A percentile compares a stretch with the other conserved stretches of the same genome.
Evolutionary conservation across 2,888 invertebrate species (phyloP).

Genomic region (Phragmatobia fuliginosa): DNA sequence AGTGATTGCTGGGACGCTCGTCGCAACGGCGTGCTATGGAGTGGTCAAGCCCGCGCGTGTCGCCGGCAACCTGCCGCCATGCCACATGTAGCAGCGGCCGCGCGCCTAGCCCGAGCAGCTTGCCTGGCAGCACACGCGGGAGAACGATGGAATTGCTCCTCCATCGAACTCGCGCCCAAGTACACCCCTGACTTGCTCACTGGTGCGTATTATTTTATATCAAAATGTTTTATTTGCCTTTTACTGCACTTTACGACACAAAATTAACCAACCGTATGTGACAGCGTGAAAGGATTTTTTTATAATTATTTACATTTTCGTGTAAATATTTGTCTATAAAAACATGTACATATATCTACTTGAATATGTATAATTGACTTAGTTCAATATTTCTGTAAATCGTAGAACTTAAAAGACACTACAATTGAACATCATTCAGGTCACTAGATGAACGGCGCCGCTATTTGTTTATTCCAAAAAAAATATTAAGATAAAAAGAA

Average conservation of each 20-base stretch:
- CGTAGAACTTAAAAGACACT: no score
- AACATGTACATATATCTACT: no score
- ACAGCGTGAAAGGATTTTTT: background rate
- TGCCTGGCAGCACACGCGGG: conserved; percentile 91
- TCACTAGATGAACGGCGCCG: no score
- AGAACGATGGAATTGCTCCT: conserved; percentile 94
- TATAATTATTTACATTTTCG: background rate
- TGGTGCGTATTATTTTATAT: conserved; percentile 82
- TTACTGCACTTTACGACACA: conserved; percentile 1
- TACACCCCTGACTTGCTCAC: conserved; percentile 92
- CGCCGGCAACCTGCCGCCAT: conserved; percentile 89
- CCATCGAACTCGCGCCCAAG: conserved; percentile 90
- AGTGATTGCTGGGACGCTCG: conserved; percentile 76
- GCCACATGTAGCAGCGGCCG: conserved; percentile 92
- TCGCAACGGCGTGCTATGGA: conserved; percentile 85
- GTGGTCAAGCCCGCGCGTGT: conserved; percentile 89
- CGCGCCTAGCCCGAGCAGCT: conserved; percentile 88
- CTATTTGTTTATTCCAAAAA: no score
- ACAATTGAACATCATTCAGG: no score
- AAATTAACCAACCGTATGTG: background rate
- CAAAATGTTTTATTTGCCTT: conserved; percentile 2
- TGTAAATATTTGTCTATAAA: no score
- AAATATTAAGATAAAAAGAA: no score
- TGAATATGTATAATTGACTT: no score
- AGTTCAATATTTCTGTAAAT: no score